Conservation (phyloP, 1,140 invertebrate genomes). For the Drosophila nebulosa region DNA sequence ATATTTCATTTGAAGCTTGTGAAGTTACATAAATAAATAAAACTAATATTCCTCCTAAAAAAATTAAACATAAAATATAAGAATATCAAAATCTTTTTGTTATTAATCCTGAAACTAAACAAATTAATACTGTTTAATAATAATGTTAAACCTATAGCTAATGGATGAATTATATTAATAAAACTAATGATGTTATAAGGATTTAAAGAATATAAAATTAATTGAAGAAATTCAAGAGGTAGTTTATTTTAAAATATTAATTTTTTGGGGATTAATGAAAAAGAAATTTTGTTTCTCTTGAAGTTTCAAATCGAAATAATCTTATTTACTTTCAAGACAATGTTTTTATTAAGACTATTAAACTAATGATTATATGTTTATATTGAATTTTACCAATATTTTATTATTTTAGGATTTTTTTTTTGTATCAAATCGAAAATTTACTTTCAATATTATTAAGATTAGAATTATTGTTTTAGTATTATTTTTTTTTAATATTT, state of each 20-base stretch:
- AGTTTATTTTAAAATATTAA: too few species aligned
- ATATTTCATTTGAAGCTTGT: constrained; percentile 83
- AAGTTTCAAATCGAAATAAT: constrained; percentile 82
- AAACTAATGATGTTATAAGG: constrained; percentile 66
- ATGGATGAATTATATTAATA: constrained; percentile 81
- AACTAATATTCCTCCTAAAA: constrained; percentile 33
- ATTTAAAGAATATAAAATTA: constrained; percentile 70
- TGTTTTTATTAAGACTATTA: constrained; percentile 84
- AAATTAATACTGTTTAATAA: constrained; percentile 81
- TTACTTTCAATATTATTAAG: constrained; percentile 82
- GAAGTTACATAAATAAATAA: constrained; percentile 80
- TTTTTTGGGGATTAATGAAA: constrained; percentile 84
- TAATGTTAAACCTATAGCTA: constrained; percentile 82
- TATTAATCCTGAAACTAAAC: constrained; percentile 40
- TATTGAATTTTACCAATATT: constrained; percentile 77
- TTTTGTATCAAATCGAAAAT: constrained; percentile 83
- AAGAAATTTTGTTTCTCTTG: constrained; percentile 82
- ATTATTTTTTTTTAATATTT: constrained; percentile 82
- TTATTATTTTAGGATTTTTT: constrained; percentile 69
- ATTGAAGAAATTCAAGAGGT: too few species aligned
- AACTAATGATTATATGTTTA: constrained; percentile 81
- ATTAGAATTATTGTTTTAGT: constrained; percentile 83
- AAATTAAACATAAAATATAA: constrained; percentile 50
- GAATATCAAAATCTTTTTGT: constrained; percentile 49
- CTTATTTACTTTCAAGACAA: constrained; percentile 84